Conservation (phyloP, 2,113 vertebrate genomes). For the Myotis davidii region DNA sequence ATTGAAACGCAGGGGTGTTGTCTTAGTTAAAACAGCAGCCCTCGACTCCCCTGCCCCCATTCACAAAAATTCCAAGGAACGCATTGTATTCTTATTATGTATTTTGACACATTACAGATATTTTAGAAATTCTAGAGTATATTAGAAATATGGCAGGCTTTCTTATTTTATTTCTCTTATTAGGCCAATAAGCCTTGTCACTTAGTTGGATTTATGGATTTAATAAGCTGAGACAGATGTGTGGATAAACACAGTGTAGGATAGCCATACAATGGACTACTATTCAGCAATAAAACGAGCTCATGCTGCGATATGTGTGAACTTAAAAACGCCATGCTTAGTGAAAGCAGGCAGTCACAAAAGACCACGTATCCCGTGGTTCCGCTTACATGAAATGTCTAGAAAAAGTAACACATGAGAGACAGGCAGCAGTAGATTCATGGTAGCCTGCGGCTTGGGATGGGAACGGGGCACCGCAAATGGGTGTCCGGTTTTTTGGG, state of each 20-base stretch:
- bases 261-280: background rate
- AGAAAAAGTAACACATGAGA: background rate
- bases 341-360: background rate
- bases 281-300: background rate
- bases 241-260: background rate
- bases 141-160: background rate
- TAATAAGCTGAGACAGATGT: slow-evolving; percentile 10
- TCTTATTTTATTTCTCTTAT: slow-evolving; percentile 16
- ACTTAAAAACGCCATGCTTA: background rate
- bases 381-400: background rate
- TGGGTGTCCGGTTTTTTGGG: background rate
- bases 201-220: slow-evolving; percentile 44
- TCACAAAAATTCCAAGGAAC: background rate
- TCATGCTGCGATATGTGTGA: background rate
- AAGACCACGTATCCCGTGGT: background rate
- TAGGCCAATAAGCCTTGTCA: background rate
- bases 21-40: background rate
- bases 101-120: slow-evolving; percentile 15
- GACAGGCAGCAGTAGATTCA: background rate
- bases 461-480: background rate
- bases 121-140: background rate
- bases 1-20: background rate
- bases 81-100: background rate
- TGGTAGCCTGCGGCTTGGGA: background rate
- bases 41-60: background rate